Evolutionary conservation across 2,113 vertebrate genomes (phyloP), one percentile per base, ranked within the genome.

Genomic region (Carassius gibelio): DNA sequence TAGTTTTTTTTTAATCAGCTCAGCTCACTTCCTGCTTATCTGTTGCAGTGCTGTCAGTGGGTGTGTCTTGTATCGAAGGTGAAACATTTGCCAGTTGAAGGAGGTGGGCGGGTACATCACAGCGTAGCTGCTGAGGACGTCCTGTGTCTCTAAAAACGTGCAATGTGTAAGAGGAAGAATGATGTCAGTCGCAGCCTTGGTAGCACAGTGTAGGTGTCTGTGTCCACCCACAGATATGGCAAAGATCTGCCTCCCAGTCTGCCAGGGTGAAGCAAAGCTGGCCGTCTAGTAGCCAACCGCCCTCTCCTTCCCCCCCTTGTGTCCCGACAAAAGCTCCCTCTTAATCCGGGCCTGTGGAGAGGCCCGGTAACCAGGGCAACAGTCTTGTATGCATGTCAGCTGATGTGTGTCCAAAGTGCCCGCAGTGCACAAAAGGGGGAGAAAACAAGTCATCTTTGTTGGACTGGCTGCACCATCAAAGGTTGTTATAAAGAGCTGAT

Each of bases 281-380:
- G 15, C 59, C 62, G 13, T 50, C 66, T 23, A 86, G 11, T 45
- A 26, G 15, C 14, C 42, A 19, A 42, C 34, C 17, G 42, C 59
- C 26, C 14, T 77, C 77, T 76, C 66, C 55, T 68, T 7, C 48
- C 17, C 75, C 57, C 57, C 82, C 45, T 36, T 23, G 52, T 34
- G 17, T 48, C 84, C 79, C 6, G 57, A 90, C 90, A 21, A 45
- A 34, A 34, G 75, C 68, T 62, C 75, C 42, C 61, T n/a, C 82
- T 88, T 93, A 91, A 93, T 91, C 92, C 88, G 1, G 68, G 75
- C 64, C 88, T 90, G 91, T 91, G 92, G 93, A 92, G 85, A 89
- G 89, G 71, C 89, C 89, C 87, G 87, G 93, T 94, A 89, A 89
- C 93, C 92, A 91, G 80, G 91, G 92, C 91, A 93, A 95, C 93